Evolutionary conservation across 2,888 invertebrate species (phyloP), one percentile per base, ranked within the genome.

Genomic region (Spodoptera picta): DNA sequence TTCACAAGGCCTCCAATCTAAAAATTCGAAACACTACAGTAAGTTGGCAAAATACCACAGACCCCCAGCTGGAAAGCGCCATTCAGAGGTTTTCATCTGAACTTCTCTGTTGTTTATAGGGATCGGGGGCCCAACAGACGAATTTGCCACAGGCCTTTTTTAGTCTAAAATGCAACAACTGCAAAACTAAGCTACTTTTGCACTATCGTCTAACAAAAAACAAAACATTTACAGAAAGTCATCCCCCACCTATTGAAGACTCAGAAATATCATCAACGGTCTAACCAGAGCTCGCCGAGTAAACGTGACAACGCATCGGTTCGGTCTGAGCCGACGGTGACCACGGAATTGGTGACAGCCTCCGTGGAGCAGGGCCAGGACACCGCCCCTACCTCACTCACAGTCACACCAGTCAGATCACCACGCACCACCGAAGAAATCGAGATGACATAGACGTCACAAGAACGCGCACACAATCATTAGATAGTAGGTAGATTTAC

Each of bases 271-370:
- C 80, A 83, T 9, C 75, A 74, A n/a, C 82, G 83, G 5, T 85
- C 88, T 1, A 80, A 85, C 2, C 83, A 78, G 2, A 85, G 77
- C 55, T 90, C 92, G 0, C 91, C 92, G 1, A 83, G 75, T 24
- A 89, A 87, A 65, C 84, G 83, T 4, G 92, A 92, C 74, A 87
- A 83, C 9, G 61, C 76, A 0, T 93, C 93, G 0, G 69, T 90
- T 24, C 80, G 79, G 44, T 94, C 94, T 0, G 93, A 93, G 47
- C 92, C 93, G 1, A 94, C 94, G 0, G 74, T 80, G 24, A 90
- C 90, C 53, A 92, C 94, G 9, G 93, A 92, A 66, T 79, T 94
- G 60, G 92, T 93, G 43, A 90, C 92, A 0, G 92, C 88, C 0
- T 87, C 92, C 2, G 82, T 91, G 45, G 92, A 91, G 63, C 90